Base-by-base conservation (phyloP, 30 jellyfish, hydroid and myxozoan genomes). In the Sanderia malayensis region DNA sequence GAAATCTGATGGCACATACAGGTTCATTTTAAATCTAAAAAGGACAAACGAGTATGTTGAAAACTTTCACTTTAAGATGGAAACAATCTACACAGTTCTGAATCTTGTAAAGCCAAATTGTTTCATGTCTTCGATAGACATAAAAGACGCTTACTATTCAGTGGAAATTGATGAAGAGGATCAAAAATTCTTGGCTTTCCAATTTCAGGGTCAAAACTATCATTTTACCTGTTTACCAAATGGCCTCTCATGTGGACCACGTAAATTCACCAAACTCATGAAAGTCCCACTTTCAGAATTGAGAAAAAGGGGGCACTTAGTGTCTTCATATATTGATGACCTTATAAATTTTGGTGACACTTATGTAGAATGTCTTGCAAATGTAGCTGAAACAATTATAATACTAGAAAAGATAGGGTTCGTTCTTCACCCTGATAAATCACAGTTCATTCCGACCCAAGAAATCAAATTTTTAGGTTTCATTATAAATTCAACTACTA, bases 1-100 rank as follows among this genome's bases (percentile, higher is more conserved):
- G 9, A 45, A 69, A 45, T 55, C 53, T 20, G 67, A 77, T 23
- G 45, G 83, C 41, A 17, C 66, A 15, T 49, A 69, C 33, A 46
- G 70, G 8, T 55, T 69, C 6, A 69, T 69, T 27, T 11, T 45
- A 69, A 69, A 69, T 31, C 81, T 69, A 2, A 69, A 44, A 55
- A 25, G 46, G 34, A 13, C 68, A 69, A 63, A 80, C 71, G 31
- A 53, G 46, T 29, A 46, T 31, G 47, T 77, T 21, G 83, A 77
- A 20, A 45, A 77, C 17, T 15, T 33, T 41, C 81, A 63, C 37
- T 65, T 77, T 65, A 63, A 77, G 31, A 77, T 77, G 89, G 74
- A 77, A 18, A 41, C 89, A 10, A 28, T 77, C n/a, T 55, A 44
- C 46, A 1, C 73, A 15, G 74, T 57, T 9, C 3, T 75, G 8